phyloP scores from a whole-genome alignment of 2,113 vertebrate genomes.

The Acrocephalus kingi region DNA sequence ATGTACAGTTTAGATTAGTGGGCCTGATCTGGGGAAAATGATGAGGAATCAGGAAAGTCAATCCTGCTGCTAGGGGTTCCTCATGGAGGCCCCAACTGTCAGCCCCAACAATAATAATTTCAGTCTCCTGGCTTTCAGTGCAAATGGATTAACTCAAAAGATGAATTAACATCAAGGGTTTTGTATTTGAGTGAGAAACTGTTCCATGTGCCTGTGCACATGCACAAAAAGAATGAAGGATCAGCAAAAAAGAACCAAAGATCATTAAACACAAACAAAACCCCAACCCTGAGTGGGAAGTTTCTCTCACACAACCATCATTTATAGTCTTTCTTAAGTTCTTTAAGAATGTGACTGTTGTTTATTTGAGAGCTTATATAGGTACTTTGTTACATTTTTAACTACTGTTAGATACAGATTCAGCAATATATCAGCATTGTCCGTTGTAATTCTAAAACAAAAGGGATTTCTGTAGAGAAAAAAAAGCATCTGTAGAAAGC shows the following conservation, averaged over 20 bases:
- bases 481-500: background rate
- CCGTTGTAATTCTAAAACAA: background rate
- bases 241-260: background rate
- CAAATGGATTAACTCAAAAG: conserved; percentile 29
- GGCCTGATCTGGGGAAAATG: background rate
- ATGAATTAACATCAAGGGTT: background rate
- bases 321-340: background rate
- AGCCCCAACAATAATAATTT: background rate
- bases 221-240: background rate
- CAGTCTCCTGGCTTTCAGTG: background rate
- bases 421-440: background rate
- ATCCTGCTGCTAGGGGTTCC: background rate
- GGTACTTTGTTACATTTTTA: background rate
- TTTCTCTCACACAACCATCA: background rate
- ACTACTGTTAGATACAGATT: background rate
- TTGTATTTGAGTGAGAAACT: conserved; percentile 20
- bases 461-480: background rate
- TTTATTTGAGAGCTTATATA: background rate
- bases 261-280: background rate
- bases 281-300: background rate
- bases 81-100: background rate
- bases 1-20: background rate
- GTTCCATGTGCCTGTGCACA: background rate
- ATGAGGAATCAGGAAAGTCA: background rate
- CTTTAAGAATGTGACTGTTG: background rate